Conservation (phyloP, 2,113 vertebrate genomes). For the Hippocampus barbouri region DNA sequence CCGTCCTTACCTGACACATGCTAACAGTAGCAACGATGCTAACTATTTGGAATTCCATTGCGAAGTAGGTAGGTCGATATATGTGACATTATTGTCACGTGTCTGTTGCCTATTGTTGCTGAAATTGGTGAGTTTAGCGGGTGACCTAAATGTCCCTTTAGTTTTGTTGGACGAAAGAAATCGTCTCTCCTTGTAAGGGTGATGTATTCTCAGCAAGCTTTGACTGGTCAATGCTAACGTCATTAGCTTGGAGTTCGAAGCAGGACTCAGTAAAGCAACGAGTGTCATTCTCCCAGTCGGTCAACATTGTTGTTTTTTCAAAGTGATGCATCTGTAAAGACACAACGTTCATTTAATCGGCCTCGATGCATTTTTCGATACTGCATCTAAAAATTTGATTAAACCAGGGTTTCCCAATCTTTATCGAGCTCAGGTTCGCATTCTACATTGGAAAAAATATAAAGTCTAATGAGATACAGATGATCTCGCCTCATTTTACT, state of each 20-base stretch:
- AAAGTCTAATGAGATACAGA: too few relatives aligned
- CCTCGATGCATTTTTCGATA: too few relatives aligned
- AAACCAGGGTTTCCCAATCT: too few relatives aligned
- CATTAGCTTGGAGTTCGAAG: neutral
- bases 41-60: neutral
- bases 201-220: neutral
- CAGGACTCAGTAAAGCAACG: neutral
- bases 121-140: neutral
- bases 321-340: neutral
- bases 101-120: neutral
- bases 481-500: too few relatives aligned
- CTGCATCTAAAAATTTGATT: too few relatives aligned
- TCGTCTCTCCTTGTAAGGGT: neutral
- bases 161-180: neutral
- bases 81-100: neutral
- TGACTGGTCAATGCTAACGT: neutral
- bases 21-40: constrained; percentile 33
- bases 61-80: neutral
- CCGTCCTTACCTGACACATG: neutral
- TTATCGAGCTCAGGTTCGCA: too few relatives aligned
- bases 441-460: too few relatives aligned
- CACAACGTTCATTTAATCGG: neutral
- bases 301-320: neutral
- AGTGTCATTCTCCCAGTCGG: neutral
- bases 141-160: neutral